Evolutionary conservation across 2,113 vertebrate genomes (phyloP), one percentile per base, ranked within the genome.

Genomic region (Agelaius phoeniceus): DNA sequence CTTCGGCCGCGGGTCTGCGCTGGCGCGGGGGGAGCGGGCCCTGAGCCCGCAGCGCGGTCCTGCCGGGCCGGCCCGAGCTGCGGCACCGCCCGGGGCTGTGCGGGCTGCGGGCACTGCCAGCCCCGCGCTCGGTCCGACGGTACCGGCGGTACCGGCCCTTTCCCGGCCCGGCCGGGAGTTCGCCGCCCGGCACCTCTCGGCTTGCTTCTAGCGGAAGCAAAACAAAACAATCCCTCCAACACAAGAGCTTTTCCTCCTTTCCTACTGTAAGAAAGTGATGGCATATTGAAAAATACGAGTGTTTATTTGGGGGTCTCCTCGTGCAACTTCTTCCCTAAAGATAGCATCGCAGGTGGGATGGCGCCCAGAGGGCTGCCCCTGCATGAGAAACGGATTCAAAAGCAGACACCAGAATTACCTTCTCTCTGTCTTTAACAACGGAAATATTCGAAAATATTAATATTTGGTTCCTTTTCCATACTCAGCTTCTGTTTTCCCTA

Each of bases 401-500:
- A 63, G 24, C 49, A 84, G 20, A 37, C 2, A 3, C 17, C 74
- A 11, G 5, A 35, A 11, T 67, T 11, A 8, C 15, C 17, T n/a
- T 8, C 10, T 44, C 41, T 31, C 52, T 9, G 23, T 27, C 33
- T 59, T 44, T 46, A 46, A 23, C 11, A 39, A 13, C 26, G 3
- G 15, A 80, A 75, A 65, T 37, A 65, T 4, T 51, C 15, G 12
- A 37, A 41, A 59, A 55, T 19, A 16, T 0, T 8, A 19, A 3
- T 28, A 39, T 65, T 74, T 24, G 11, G 7, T 12, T 85, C 9
- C 2, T n/a, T 78, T 79, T 24, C 39, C 18, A 1, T 4, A 3
- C 4, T 21, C 41, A 1, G 15, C 3, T 46, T 39, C n/a, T 44
- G 59, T n/a, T 26, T 77, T 9, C 2, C 8, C 3, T 2, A 3